A percentile compares a stretch with the other conserved stretches of the same genome.
Conservation (phyloP, 2,797 vertebrate species). For the Lutjanus campechanus region DNA sequence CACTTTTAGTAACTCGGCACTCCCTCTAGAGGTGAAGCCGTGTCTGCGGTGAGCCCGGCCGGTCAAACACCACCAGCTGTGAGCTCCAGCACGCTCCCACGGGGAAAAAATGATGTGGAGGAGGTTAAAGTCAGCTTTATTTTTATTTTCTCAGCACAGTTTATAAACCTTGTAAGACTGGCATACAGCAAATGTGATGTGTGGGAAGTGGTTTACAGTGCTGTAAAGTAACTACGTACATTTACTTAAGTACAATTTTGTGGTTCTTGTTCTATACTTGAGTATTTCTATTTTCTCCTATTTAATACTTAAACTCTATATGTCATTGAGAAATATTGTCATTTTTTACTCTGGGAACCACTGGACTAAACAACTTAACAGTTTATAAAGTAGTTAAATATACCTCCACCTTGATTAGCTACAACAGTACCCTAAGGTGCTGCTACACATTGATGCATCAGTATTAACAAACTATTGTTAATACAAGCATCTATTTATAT, state of each 20-base stretch:
- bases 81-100: conserved; percentile 2
- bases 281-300: background rate
- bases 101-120: background rate
- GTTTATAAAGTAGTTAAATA: too few species aligned
- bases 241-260: background rate
- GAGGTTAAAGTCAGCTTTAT: background rate
- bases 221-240: background rate
- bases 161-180: background rate
- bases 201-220: background rate
- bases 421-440: too few species aligned
- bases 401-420: too few species aligned
- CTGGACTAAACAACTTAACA: background rate
- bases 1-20: conserved; percentile 63
- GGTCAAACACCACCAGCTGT: conserved; percentile 31
- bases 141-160: background rate
- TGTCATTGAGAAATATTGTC: background rate
- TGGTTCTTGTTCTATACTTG: background rate
- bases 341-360: background rate
- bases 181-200: background rate
- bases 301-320: background rate
- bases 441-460: too few species aligned
- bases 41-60: conserved; percentile 32
- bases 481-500: too few species aligned
- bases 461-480: too few species aligned
- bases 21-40: conserved; percentile 73